Evolutionary conservation across 2,113 vertebrate genomes (phyloP), one percentile per base, ranked within the genome.

Genomic region (Cyprinodon tularosa): DNA sequence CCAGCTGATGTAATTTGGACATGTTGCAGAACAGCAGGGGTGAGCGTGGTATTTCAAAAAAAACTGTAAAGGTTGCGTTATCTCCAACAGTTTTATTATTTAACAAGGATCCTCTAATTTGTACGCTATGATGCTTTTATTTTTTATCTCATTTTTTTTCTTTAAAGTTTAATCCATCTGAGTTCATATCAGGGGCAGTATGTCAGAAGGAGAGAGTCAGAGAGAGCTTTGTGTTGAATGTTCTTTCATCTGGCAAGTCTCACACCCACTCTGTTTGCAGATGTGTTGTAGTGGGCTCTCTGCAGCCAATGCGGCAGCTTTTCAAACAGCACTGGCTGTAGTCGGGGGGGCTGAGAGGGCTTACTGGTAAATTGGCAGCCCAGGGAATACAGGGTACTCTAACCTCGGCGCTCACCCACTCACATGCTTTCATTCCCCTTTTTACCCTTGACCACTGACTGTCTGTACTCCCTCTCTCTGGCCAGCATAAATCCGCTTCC

Each of bases 281-380:
- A 77, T 88, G 72, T 84, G 88, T 88, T 85, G 85, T 81, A 89
- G 86, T 71, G 80, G 87, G 81, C 90, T 71, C 87, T 90, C 89
- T 89, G 82, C 84, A 92, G 88, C 90, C 85, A 84, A 73, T 76
- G 87, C 85, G 66, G 77, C 76, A 89, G 88, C 80, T 84, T 91
- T 89, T 91, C 88, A 90, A 91, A 90, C 77, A 75, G 70, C 71
- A 17, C 89, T 72, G 77, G 79, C 77, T 87, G 80, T 57, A 57
- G 42, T 57, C 80, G 14, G 68, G 84, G 80, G 75, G 86, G 88
- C 81, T 84, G 86, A 90, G 83, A 90, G 86, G 88, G 84, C 85
- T 91, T 89, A 81, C 89, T 89, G 89, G 75, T 92, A 94, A 93
- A 94, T 93, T 93, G 90, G 90, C 86, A 92, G 93, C 86, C 86